Percentiles rank a stretch among this genome's conserved stretches.
Evolutionary conservation across 2,888 invertebrate genomes (phyloP).

Genomic region (Exocentrus adspersus): DNA sequence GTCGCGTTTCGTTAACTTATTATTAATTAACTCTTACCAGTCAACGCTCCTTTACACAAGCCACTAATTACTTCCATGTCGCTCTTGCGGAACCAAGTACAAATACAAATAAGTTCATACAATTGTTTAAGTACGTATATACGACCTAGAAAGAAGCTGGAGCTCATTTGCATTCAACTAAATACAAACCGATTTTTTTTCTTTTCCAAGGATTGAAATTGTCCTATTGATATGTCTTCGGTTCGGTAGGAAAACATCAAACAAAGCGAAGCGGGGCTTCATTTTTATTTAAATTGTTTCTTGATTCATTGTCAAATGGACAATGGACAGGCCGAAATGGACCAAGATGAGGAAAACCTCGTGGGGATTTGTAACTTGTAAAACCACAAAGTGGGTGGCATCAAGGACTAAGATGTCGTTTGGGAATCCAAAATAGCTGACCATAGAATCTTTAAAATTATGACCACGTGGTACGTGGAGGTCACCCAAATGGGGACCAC

Average conservation of each 20-base stretch:
- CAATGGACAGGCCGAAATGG: slow-evolving; percentile 34
- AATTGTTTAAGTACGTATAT: too few relatives aligned
- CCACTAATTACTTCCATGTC: too few relatives aligned
- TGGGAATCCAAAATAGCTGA: too few relatives aligned
- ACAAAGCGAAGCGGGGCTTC: slow-evolving; percentile 16
- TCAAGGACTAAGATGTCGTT: too few relatives aligned
- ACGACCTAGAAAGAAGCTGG: background rate
- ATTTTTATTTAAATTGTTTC: slow-evolving; percentile 35
- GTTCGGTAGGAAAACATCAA: slow-evolving; percentile 4
- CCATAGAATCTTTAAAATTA: too few relatives aligned
- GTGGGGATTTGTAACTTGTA: slow-evolving; percentile 12
- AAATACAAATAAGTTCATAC: too few relatives aligned
- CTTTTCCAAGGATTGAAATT: slow-evolving; percentile 11
- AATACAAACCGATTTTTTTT: background rate
- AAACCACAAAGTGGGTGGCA: slow-evolving; percentile 40
- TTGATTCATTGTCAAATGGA: slow-evolving; percentile 36
- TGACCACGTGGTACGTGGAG: too few relatives aligned
- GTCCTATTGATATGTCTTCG: slow-evolving; percentile 18
- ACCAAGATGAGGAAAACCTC: slow-evolving; percentile 21
- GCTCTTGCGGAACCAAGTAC: too few relatives aligned
- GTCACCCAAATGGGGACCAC: too few relatives aligned
- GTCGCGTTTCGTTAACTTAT: background rate
- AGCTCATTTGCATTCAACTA: slow-evolving; percentile 10
- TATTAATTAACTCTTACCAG: background rate
- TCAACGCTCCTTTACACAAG: too few relatives aligned